Base-by-base conservation (phyloP, 2,797 vertebrate genomes). In the Monodelphis domestica region DNA sequence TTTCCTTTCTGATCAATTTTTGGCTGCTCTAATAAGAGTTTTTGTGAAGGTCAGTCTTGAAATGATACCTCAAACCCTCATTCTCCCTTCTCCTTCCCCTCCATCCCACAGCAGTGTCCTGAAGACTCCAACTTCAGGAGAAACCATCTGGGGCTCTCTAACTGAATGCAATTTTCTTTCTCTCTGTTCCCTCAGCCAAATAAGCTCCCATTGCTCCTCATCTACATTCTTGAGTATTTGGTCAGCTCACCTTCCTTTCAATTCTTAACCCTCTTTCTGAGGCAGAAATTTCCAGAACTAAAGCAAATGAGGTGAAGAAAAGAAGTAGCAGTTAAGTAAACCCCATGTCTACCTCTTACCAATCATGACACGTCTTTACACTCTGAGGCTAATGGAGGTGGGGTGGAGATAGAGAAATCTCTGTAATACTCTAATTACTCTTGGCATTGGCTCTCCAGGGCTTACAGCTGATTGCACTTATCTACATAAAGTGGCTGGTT, bases 71-170 rank as follows among this genome's bases (percentile, higher is more conserved):
- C 45, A 45, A 24, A 10, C 38, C 70, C 26, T 9, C 38, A 78
- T 24, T 45, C 70, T 45, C 53, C 38, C 38, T 38, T 45, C 70
- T 78, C 70, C 3, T 78, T 78, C 70, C 38, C 9, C 7, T 78
- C 21, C 12, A 45, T 78, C 38, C 70, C 70, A 70, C 21, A 78
- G n/a, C 33, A 59, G 53, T 78, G 26, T 78, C 26, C 45, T 78
- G 21, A 94, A 88, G 55, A 55, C 56, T 91, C 54, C 89, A 88
- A 15, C 51, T 92, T 56, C 51, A 70, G 92, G 87, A 92, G 53
- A 90, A 92, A 70, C 38, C 84, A 2, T 63, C 21, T 90, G 5
- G n/a, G 29, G n/a, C 4, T 94, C 51, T 89, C 24, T 84, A 89
- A 89, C 7, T 38, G 4, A 53, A 29, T 90, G 26, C 92, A 93